Evolutionary conservation across 2,888 invertebrate genomes (phyloP), one percentile per base, ranked within the genome.

Genomic region (Yponomeuta malinellus): DNA sequence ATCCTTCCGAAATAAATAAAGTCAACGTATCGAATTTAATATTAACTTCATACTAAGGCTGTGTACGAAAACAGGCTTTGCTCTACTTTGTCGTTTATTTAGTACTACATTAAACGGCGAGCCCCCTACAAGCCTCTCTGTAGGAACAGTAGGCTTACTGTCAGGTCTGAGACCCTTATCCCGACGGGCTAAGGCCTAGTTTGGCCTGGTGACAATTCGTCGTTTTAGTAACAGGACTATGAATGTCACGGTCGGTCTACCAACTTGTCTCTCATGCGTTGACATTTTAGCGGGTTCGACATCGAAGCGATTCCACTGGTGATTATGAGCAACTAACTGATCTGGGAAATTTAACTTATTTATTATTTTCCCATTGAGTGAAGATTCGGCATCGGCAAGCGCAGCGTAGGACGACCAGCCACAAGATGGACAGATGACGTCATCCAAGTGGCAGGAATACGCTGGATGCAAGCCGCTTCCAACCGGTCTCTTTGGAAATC

Each of bases 191-290:
- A 65, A 33, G 12, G 3, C n/a, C 43, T 67, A 6, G n/a, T 67
- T 37, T 67, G 31, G 67, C 31, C 2, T n/a, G 67, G 31, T 8
- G 37, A 43, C 4, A 10, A 15, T 31, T 37, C 37, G 33, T 67
- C 1, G 43, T 9, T n/a, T 59, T 63, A 33, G 63, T 70, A 70
- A 70, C 70, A 37, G 70, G 63, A 70, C 70, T 70, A 70, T 70
- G 70, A 70, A 70, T 70, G 70, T 70, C 70, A 70, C 37, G 70
- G 70, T 63, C 70, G 70, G 63, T 63, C 59, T 63, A 15, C 37
- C 70, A 70, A 37, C 63, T 63, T 70, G 63, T 23, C 63, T 43
- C 68, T n/a, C 15, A 59, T 59, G 15, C 12, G 52, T 59, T 15
- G 15, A 59, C 52, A 59, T 59, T 43, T 43, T 43, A 43, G 43